These are phyloP conservation scores for Noctua janthe DNA, from an alignment of 2,888 invertebrate genomes.

Conservation along the genomic window DNA sequence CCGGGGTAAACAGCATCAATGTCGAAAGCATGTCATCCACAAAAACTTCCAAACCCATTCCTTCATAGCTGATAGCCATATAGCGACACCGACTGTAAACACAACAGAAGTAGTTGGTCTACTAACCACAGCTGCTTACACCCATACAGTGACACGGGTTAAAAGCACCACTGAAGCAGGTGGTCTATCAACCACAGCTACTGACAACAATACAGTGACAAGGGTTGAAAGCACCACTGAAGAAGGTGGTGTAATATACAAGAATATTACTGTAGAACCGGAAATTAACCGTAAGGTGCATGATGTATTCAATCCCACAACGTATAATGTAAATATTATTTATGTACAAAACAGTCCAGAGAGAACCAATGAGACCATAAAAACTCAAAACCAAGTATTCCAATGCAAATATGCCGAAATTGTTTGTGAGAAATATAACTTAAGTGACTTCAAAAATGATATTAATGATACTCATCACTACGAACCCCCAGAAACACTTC, in stretches of 20 bases:
- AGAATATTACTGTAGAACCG: not conserved
- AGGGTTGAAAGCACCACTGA: not conserved
- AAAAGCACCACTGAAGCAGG: not conserved
- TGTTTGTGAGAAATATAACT: constrained; percentile 12
- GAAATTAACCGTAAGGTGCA: not conserved
- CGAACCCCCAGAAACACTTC: constrained; percentile 6
- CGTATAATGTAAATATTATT: constrained; percentile 37
- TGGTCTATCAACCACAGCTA: not conserved
- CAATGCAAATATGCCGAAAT: constrained; percentile 38
- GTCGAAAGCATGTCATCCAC: not conserved
- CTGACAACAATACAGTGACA: not conserved
- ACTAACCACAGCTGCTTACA: not conserved
- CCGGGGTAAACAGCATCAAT: not conserved
- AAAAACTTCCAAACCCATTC: constrained; percentile 4
- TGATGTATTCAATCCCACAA: not conserved
- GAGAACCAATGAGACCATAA: not conserved
- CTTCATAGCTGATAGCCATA: not conserved
- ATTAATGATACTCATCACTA: not conserved
- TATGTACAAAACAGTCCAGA: constrained; percentile 9
- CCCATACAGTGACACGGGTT: too few relatives aligned
- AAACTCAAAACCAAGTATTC: constrained; percentile 1
- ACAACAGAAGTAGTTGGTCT: not conserved
- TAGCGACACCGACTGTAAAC: not conserved
- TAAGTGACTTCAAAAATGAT: not conserved
- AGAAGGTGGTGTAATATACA: not conserved